Evolutionary conservation across 2,888 invertebrate genomes (phyloP), one percentile per base, ranked within the genome.

Genomic region (Laspeyria flexula): DNA sequence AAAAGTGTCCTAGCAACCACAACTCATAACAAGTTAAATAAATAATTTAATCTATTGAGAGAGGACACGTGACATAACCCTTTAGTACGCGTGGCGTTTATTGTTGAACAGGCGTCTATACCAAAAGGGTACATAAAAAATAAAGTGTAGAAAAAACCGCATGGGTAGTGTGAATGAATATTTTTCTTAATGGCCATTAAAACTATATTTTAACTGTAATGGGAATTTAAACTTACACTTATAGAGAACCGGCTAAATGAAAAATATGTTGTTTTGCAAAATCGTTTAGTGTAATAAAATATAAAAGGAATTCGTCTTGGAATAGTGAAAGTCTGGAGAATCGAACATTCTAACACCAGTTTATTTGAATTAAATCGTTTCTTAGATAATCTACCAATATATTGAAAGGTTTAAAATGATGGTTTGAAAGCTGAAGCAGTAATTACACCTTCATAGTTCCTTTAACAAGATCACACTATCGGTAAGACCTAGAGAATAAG

Each of bases 21-120:
- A 71, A 73, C 73, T 79, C 78, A 80, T 61, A 77, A 82, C 73
- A 71, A 63, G 39, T 68, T 64, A 64, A 65, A 75, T 64, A 64
- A 65, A 75, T 71, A 64, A 64, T 64, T 60, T 71, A 67, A 72
- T 76, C 72, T 57, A 74, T 70, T 25, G 53, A 49, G 27, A 46
- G 31, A 40, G 51, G 65, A 33, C 80, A 77, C 79, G 79, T 55
- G 68, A 11, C 40, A 13, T 1, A 67, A 60, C 71, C 53, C 64
- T 67, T 55, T 33, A 31, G 39, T 47, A 43, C 33, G 0, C 40
- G 62, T 46, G 44, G 25, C 18, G 4, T 45, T 39, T 29, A 16
- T 5, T 27, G 9, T 39, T 33, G 12, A 18, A 2, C 5, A 18
- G 18, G 18, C 18, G 18, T 3, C 18, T 3, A 5, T 18, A 18